Percentiles rank a stretch among this genome's conserved stretches.
Conservation (phyloP, 2,797 vertebrate species). For the Bovichtus diacanthus region DNA sequence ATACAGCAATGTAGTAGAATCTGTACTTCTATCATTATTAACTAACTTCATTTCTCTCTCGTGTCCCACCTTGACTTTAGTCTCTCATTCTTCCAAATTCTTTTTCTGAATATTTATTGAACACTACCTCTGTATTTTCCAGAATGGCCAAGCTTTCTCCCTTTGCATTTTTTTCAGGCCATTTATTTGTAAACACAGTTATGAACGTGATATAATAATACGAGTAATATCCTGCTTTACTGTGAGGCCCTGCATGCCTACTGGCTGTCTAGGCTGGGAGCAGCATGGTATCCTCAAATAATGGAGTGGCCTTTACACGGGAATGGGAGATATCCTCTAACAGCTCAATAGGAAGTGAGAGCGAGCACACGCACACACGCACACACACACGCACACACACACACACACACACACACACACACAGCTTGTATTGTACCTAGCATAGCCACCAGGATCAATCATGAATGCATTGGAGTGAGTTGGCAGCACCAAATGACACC, state of each 20-base stretch:
- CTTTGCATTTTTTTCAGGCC: constrained; percentile 22
- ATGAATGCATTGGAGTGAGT: constrained; percentile 57
- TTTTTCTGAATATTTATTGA: constrained; percentile 9
- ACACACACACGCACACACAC: constrained; percentile 26
- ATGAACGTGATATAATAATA: constrained; percentile 15
- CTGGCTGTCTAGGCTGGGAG: constrained; percentile 33
- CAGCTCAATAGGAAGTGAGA: constrained; percentile 54
- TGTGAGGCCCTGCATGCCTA: constrained; percentile 24
- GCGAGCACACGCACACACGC: constrained; percentile 17
- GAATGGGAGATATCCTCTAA: constrained; percentile 49
- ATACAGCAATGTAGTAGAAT: neutral
- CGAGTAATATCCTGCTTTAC: constrained; percentile 25
- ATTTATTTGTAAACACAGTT: constrained; percentile 35
- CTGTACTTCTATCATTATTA: neutral
- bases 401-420: constrained; percentile 10
- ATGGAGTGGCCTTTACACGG: constrained; percentile 56
- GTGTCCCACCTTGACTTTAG: constrained; percentile 16
- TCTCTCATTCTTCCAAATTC: constrained; percentile 1
- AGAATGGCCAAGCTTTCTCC: neutral
- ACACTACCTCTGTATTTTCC: constrained; percentile 1
- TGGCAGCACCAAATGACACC: constrained; percentile 53
- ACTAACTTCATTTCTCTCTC: neutral
- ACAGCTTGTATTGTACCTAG: constrained; percentile 28
- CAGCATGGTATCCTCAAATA: constrained; percentile 49
- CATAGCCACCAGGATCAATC: constrained; percentile 64